These are phyloP conservation scores for Falco concolor DNA, from an alignment of 2,797 vertebrate species.

Conservation along the genomic window DNA sequence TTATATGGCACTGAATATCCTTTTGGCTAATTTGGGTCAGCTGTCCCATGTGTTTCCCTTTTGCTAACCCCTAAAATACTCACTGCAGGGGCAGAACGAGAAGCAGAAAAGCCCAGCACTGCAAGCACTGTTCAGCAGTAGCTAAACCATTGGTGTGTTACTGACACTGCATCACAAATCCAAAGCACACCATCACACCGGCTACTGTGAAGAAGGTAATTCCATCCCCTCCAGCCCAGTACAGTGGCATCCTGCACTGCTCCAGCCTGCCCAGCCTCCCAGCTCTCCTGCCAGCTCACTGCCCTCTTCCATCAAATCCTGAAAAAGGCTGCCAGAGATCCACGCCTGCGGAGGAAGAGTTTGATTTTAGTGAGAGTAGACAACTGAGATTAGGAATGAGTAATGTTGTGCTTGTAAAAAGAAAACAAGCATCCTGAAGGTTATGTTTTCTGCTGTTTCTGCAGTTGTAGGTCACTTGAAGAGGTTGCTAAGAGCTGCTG, in stretches of 20 bases:
- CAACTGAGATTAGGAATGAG: constrained; percentile 5
- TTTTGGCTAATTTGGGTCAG: not conserved
- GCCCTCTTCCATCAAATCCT: not conserved
- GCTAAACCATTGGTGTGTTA: not conserved
- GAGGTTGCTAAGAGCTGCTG: not conserved
- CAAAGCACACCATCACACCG: not conserved
- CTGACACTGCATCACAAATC: not conserved
- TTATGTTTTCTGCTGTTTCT: constrained; percentile 3
- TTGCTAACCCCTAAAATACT: not conserved
- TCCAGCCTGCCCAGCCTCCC: not conserved
- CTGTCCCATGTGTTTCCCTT: not conserved
- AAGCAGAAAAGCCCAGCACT: not conserved
- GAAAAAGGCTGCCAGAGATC: not conserved
- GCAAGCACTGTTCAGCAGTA: not conserved
- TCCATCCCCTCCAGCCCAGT: not conserved
- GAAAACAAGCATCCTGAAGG: not conserved
- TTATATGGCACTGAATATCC: not conserved
- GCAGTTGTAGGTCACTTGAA: not conserved
- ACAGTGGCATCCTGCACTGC: not conserved
- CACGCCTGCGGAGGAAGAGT: not conserved
- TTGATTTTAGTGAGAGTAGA: not conserved
- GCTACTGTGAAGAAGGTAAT: not conserved
- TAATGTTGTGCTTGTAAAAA: not conserved
- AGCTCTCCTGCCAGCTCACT: not conserved
- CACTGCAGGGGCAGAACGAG: not conserved